Conservation (phyloP, 2,113 vertebrate genomes). For the Danio rerio region DNA sequence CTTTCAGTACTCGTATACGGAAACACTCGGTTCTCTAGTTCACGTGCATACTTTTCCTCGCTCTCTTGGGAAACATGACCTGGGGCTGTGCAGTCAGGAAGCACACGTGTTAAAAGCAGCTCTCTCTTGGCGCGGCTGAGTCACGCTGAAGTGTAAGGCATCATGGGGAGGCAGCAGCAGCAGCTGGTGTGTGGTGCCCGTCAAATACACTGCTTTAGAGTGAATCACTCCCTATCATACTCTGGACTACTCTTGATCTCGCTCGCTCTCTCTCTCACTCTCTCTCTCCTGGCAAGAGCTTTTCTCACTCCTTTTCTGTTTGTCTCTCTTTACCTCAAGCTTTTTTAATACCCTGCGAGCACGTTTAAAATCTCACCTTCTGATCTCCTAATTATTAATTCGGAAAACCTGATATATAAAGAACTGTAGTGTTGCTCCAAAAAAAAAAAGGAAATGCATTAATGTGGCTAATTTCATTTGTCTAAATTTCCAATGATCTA, state of each 20-base stretch:
- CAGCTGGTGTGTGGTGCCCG: slow-evolving; percentile 71
- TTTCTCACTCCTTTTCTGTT: not conserved
- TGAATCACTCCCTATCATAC: slow-evolving; percentile 54
- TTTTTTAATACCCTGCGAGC: not conserved
- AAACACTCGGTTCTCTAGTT: slow-evolving; percentile 12
- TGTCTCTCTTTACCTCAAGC: not conserved
- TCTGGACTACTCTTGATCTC: slow-evolving; percentile 43
- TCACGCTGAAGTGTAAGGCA: slow-evolving; percentile 54
- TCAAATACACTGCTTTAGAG: slow-evolving; percentile 52
- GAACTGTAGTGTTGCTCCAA: not conserved
- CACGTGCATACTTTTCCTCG: slow-evolving; percentile 22
- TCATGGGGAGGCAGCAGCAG: slow-evolving; percentile 50
- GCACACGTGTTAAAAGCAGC: slow-evolving; percentile 71
- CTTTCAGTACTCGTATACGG: not conserved
- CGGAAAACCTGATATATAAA: not conserved
- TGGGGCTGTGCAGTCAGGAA: slow-evolving; percentile 66
- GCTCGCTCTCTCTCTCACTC: not conserved
- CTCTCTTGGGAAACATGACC: slow-evolving; percentile 67
- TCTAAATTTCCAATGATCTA: too few relatives aligned
- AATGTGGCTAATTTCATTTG: not conserved
- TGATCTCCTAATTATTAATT: not conserved
- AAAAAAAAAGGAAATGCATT: not conserved
- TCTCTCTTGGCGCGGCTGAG: slow-evolving; percentile 60
- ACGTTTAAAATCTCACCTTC: not conserved
- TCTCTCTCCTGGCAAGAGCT: not conserved